A percentile compares a stretch with the other conserved stretches of the same genome.
Conservation (phyloP, 37 sponge, comb jelly and placozoan species). For the Geodia barretti region DNA sequence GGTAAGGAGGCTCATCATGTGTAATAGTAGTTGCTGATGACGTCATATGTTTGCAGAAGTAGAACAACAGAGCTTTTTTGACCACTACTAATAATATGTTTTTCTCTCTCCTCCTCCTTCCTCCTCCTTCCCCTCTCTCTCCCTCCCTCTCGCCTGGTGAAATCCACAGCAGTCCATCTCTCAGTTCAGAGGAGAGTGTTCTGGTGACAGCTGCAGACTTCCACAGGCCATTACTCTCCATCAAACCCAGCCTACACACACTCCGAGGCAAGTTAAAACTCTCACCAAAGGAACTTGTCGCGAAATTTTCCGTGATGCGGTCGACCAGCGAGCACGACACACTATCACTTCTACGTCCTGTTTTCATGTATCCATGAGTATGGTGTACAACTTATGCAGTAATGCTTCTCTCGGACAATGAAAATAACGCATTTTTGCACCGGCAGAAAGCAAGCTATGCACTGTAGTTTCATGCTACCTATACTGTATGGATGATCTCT, state of each 20-base stretch:
- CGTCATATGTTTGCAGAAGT: too few species aligned
- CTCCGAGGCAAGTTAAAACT: conserved; percentile 20
- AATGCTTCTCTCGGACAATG: too few species aligned
- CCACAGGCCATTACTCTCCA: conserved; percentile 10
- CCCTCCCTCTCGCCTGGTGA: neutral
- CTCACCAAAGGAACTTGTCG: neutral
- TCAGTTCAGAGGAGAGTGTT: neutral
- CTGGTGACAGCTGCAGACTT: conserved; percentile 46
- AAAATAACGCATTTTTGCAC: too few species aligned
- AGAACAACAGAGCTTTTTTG: too few species aligned
- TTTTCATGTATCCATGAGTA: too few species aligned
- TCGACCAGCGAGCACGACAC: neutral
- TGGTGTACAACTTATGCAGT: too few species aligned
- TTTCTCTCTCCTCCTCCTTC: neutral
- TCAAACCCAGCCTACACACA: conserved; percentile 66
- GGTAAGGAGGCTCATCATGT: conserved; percentile 14
- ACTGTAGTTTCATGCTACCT: too few species aligned
- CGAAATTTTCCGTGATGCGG: neutral
- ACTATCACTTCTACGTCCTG: neutral
- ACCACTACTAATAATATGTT: too few species aligned
- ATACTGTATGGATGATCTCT: too few species aligned
- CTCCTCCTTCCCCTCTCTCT: neutral
- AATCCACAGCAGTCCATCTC: conserved; percentile 2
- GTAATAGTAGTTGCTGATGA: too few species aligned
- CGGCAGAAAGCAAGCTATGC: too few species aligned